Evolutionary conservation across 1,140 invertebrate genomes (phyloP).

Genomic region (Daktulosphaira vitifoliae): DNA sequence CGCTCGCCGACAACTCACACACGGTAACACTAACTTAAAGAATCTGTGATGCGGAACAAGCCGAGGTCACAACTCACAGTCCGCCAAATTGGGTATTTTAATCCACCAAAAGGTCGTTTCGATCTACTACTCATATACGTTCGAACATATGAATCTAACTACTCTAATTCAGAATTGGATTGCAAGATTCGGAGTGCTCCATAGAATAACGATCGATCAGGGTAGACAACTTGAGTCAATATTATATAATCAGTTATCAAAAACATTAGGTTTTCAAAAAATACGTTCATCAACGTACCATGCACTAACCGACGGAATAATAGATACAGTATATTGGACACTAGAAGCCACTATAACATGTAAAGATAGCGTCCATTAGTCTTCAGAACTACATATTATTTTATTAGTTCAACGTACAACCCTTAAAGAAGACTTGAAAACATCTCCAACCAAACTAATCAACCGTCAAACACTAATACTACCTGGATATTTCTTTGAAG

Average conservation of each 20-base stretch:
- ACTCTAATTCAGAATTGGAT: conserved; percentile 41
- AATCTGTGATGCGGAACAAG: too few species aligned
- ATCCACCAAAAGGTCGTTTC: too few species aligned
- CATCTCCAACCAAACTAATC: conserved; percentile 41
- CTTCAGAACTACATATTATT: conserved; percentile 35
- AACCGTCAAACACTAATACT: too few species aligned
- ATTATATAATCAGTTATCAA: conserved; percentile 39
- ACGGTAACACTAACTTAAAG: too few species aligned
- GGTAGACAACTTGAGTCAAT: conserved; percentile 42
- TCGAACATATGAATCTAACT: neutral
- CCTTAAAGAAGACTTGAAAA: conserved; percentile 38
- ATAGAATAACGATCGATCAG: conserved; percentile 43
- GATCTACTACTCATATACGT: neutral
- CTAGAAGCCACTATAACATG: conserved; percentile 39
- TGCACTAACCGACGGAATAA: conserved; percentile 40
- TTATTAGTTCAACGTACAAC: conserved; percentile 37
- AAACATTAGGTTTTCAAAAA: neutral
- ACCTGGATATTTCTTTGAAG: too few species aligned
- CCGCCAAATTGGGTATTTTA: too few species aligned
- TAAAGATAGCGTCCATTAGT: conserved; percentile 25
- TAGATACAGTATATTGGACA: conserved; percentile 38
- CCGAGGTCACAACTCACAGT: too few species aligned
- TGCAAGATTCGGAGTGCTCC: conserved; percentile 42
- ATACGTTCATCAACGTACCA: conserved; percentile 7
- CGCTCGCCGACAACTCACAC: too few species aligned